phyloP scores from a whole-genome alignment of 1,140 invertebrate genomes.

The Linepithema humile region DNA sequence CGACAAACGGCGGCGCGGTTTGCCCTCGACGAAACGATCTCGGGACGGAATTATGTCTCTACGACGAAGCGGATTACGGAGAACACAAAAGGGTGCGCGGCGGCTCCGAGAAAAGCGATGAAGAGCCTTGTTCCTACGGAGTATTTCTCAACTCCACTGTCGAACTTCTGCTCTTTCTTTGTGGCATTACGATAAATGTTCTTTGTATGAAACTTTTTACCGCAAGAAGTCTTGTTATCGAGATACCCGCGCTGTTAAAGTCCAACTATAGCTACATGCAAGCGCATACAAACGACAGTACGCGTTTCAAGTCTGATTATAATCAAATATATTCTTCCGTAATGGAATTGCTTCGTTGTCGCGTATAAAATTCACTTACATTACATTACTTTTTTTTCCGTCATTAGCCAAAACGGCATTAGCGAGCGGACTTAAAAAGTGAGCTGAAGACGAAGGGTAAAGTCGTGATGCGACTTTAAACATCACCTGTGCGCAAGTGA shows the following conservation, averaged over 20 bases:
- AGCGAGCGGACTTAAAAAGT: not conserved
- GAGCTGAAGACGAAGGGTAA: not conserved
- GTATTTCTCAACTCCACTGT: not conserved
- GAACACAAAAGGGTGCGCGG: constrained; percentile 48
- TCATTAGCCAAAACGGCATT: too few species aligned
- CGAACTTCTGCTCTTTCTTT: not conserved
- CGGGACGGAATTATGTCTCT: constrained; percentile 29
- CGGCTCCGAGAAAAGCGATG: not conserved
- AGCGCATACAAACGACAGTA: not conserved
- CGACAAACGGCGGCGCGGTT: constrained; percentile 29
- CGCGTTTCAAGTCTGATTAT: not conserved
- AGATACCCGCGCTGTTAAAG: not conserved
- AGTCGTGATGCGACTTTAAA: too few species aligned
- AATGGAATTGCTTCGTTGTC: constrained; percentile 5
- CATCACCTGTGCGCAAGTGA: not conserved
- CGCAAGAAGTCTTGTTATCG: not conserved
- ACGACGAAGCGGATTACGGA: constrained; percentile 18
- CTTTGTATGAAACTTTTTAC: not conserved
- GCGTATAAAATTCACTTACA: not conserved
- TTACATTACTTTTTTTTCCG: not conserved
- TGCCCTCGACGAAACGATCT: constrained; percentile 36
- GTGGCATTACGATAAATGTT: not conserved
- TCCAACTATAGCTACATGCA: not conserved
- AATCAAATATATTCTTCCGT: constrained; percentile 8
- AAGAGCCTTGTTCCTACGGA: not conserved